A percentile compares a stretch with the other conserved stretches of the same genome.
Conservation (phyloP, 1,140 invertebrate species). For the Bradynema listronoti region DNA sequence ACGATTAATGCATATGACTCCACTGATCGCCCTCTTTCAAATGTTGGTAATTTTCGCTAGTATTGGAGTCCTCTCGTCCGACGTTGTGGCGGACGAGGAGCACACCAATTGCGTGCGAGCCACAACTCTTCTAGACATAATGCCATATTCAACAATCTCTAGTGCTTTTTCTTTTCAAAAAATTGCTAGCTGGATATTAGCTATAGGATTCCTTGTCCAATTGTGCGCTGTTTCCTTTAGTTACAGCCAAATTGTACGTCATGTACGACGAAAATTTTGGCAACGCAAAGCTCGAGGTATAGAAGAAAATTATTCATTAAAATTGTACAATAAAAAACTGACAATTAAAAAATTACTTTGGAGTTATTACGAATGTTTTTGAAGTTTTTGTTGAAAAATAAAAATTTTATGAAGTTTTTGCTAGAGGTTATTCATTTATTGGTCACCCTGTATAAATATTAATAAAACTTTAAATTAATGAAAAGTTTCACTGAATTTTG, state of each 20-base stretch:
- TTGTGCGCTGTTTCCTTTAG: constrained; percentile 38
- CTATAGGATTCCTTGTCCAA: constrained; percentile 36
- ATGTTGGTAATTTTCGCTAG: constrained; percentile 28
- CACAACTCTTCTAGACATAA: constrained; percentile 22
- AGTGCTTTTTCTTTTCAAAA: constrained; percentile 8
- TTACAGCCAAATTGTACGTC: constrained; percentile 52
- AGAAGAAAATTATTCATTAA: too few species aligned
- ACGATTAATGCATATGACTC: constrained; percentile 42
- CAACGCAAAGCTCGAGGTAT: constrained; percentile 54
- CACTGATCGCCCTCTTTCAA: constrained; percentile 39
- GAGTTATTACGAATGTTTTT: too few species aligned
- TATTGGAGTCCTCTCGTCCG: constrained; percentile 33
- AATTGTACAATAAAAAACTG: too few species aligned
- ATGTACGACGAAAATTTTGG: constrained; percentile 54
- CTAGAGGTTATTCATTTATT: background rate
- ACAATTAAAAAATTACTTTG: too few species aligned
- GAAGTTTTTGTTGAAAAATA: too few species aligned
- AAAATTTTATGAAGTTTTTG: too few species aligned
- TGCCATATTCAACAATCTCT: constrained; percentile 1
- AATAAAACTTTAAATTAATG: too few species aligned
- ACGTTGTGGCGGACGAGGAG: constrained; percentile 31
- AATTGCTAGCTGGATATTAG: constrained; percentile 29
- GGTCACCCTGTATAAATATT: background rate
- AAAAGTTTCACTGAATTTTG: too few species aligned
- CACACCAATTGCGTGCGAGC: constrained; percentile 29